These are phyloP conservation scores for Psix sp. DNA, from an alignment of 1,140 invertebrate genomes.

Conservation along the genomic window DNA sequence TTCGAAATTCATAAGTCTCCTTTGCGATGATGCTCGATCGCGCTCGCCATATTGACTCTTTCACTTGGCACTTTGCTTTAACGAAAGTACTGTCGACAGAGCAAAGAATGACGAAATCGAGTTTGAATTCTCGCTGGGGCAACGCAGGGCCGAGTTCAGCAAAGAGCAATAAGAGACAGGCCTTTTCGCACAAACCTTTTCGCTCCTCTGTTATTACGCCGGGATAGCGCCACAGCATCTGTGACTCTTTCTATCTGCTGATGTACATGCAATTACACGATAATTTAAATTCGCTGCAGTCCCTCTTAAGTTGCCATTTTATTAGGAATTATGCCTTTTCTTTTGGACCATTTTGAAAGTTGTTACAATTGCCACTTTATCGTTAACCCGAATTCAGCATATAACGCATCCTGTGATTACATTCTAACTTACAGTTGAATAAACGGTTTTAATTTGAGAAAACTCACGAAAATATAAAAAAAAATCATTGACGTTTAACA, in stretches of 20 bases:
- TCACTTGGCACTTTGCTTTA: constrained; percentile 60
- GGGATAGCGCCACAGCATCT: constrained; percentile 53
- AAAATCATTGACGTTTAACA: too few species aligned
- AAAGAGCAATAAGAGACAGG: constrained; percentile 57
- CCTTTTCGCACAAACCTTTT: constrained; percentile 65
- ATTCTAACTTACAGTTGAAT: too few species aligned
- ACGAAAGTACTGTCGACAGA: constrained; percentile 57
- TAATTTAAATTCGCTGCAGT: constrained; percentile 69
- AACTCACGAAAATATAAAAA: too few species aligned
- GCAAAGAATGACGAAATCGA: constrained; percentile 42
- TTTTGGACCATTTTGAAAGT: constrained; percentile 24
- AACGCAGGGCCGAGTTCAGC: constrained; percentile 36
- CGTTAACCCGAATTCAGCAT: constrained; percentile 20
- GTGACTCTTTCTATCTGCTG: constrained; percentile 65
- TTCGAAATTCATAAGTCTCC: constrained; percentile 73
- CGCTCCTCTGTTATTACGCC: constrained; percentile 68
- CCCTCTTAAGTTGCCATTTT: constrained; percentile 14
- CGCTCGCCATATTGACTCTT: constrained; percentile 66
- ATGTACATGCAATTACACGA: constrained; percentile 73
- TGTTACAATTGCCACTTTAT: constrained; percentile 28
- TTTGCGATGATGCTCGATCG: constrained; percentile 54
- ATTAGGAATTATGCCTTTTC: constrained; percentile 28
- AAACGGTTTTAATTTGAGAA: too few species aligned
- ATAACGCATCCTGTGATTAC: constrained; percentile 33
- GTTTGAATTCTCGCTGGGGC: constrained; percentile 46